phyloP scores from a whole-genome alignment of 2,888 invertebrate species.

The Apodemia duryi region DNA sequence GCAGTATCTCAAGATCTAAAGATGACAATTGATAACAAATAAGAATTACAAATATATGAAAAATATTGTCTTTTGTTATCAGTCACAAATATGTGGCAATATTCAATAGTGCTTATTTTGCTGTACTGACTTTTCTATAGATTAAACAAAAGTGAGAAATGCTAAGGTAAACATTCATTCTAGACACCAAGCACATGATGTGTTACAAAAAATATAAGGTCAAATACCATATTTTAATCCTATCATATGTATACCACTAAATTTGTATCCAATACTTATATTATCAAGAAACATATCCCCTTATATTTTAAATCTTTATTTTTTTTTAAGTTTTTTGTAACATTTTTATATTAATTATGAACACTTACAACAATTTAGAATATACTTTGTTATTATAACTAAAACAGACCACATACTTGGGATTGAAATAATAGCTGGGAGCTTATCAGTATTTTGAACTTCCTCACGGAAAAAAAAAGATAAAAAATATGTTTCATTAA shows the following conservation, averaged over 20 bases:
- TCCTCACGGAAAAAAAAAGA: neutral
- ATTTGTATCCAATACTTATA: conserved; percentile 27
- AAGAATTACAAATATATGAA: conserved; percentile 30
- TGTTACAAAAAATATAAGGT: conserved; percentile 14
- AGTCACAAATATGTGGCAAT: conserved; percentile 35
- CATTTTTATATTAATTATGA: conserved; percentile 65
- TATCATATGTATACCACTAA: conserved; percentile 4
- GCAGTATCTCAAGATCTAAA: neutral
- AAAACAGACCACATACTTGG: conserved; percentile 45
- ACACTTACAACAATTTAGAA: conserved; percentile 77
- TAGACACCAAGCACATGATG: conserved; percentile 4
- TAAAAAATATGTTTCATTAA: conserved; percentile 1
- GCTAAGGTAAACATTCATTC: conserved; percentile 3
- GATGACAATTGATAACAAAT: neutral
- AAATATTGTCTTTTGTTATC: conserved; percentile 55
- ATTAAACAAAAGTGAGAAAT: conserved; percentile 1
- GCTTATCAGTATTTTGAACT: conserved; percentile 16
- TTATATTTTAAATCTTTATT: conserved; percentile 37
- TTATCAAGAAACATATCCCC: conserved; percentile 39
- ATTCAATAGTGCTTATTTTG: conserved; percentile 33
- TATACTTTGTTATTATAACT: conserved; percentile 47
- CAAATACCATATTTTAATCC: conserved; percentile 8
- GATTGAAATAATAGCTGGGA: conserved; percentile 8
- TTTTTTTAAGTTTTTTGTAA: conserved; percentile 53
- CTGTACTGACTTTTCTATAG: conserved; percentile 42